Percentiles rank a stretch among this genome's conserved stretches.
Conservation (phyloP, 1,140 invertebrate genomes). For the Penaeus chinensis region DNA sequence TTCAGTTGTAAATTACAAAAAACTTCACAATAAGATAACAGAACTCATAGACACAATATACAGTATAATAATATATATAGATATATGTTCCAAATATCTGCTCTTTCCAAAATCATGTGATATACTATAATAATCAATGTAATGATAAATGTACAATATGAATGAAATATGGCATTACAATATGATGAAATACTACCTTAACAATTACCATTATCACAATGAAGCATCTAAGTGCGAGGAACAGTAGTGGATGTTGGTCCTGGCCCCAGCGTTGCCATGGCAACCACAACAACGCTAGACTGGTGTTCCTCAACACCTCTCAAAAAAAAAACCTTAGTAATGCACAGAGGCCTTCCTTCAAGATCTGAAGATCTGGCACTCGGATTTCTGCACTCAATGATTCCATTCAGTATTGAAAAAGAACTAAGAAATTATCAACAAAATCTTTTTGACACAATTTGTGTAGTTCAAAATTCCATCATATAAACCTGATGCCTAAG, state of each 20-base stretch:
- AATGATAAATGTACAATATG: slow-evolving; percentile 61
- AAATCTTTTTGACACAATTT: no score
- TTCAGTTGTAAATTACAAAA: slow-evolving; percentile 56
- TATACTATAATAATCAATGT: slow-evolving; percentile 53
- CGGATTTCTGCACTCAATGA: no score
- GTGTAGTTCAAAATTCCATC: no score
- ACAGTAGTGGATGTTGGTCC: neutral
- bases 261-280: neutral
- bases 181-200: slow-evolving; percentile 31
- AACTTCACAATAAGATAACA: slow-evolving; percentile 49
- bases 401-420: no score
- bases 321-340: no score
- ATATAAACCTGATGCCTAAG: no score
- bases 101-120: slow-evolving; percentile 34
- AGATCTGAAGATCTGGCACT: no score
- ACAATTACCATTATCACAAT: slow-evolving; percentile 53
- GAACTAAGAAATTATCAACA: no score
- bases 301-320: no score
- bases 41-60: slow-evolving; percentile 46
- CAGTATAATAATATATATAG: slow-evolving; percentile 44
- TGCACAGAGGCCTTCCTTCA: no score
- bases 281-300: neutral
- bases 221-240: slow-evolving; percentile 10
- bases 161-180: slow-evolving; percentile 40
- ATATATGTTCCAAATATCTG: slow-evolving; percentile 40